These are phyloP conservation scores for Frieseomelitta varia DNA, from an alignment of 1,140 invertebrate genomes.

Conservation along the genomic window DNA sequence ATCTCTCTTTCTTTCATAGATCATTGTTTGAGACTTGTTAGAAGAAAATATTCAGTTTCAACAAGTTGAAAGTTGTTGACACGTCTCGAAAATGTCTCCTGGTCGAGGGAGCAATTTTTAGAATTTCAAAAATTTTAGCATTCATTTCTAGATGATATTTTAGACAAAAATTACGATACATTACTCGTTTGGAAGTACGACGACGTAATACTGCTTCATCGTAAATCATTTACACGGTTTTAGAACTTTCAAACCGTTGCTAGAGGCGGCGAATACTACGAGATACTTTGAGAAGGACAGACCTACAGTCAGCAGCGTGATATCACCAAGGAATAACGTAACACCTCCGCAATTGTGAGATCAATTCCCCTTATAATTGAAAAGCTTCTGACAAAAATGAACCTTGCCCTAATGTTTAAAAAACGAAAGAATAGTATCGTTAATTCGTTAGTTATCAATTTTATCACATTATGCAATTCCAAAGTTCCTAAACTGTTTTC, in stretches of 20 bases:
- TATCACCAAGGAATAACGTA: background rate
- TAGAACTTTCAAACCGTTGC: constrained; percentile 29
- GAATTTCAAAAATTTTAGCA: no score
- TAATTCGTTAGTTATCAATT: no score
- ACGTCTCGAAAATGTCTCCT: no score
- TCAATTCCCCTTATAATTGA: background rate
- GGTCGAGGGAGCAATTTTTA: no score
- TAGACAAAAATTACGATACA: background rate
- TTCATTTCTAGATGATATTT: no score
- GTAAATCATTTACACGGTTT: background rate
- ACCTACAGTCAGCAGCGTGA: background rate
- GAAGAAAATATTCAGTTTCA: no score
- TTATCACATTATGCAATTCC: no score
- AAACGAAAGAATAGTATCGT: no score
- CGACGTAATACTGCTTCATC: no score
- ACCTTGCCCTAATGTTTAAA: background rate
- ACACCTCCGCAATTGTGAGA: background rate
- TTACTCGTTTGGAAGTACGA: background rate
- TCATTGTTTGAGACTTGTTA: no score
- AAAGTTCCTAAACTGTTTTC: no score
- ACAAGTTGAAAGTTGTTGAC: no score
- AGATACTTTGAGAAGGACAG: background rate
- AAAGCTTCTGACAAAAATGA: background rate
- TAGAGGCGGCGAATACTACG: background rate
- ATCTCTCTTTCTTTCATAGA: background rate